Evolutionary conservation across 2,797 vertebrate species (phyloP).

Genomic region (Chelonia mydas): DNA sequence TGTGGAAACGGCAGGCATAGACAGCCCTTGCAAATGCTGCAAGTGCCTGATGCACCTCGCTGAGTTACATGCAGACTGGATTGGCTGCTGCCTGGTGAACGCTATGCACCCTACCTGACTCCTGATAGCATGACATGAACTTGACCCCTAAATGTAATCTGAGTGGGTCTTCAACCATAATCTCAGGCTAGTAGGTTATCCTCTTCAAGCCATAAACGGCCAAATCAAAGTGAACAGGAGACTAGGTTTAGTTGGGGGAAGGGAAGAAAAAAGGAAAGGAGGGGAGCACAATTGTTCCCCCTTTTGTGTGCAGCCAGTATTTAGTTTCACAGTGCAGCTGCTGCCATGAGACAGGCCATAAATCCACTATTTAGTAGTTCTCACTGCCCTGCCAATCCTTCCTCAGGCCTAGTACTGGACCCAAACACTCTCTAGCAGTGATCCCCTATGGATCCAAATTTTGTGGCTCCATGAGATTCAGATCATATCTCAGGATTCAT

Average conservation of each 20-base stretch:
- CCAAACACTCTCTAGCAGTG: background rate
- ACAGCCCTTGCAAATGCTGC: background rate
- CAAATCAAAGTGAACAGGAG: background rate
- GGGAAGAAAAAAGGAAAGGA: background rate
- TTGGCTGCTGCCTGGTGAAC: background rate
- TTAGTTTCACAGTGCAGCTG: background rate
- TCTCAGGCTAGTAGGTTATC: background rate
- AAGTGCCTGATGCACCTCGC: background rate
- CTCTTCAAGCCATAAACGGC: background rate
- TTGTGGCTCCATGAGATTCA: background rate
- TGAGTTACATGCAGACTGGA: no score
- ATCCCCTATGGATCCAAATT: background rate
- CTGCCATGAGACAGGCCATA: accelerated
- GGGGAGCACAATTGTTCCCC: background rate
- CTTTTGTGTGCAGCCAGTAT: background rate
- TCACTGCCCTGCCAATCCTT: background rate
- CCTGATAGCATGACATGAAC: no score
- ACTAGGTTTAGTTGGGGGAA: background rate
- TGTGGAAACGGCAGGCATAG: background rate
- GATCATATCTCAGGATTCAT: background rate
- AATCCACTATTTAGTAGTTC: background rate
- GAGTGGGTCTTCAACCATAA: background rate
- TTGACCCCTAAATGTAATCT: background rate
- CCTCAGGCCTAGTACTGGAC: background rate
- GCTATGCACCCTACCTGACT: no score